These are phyloP conservation scores for Dasysyrphus albostriatus DNA, from an alignment of 2,888 invertebrate species.

Conservation along the genomic window DNA sequence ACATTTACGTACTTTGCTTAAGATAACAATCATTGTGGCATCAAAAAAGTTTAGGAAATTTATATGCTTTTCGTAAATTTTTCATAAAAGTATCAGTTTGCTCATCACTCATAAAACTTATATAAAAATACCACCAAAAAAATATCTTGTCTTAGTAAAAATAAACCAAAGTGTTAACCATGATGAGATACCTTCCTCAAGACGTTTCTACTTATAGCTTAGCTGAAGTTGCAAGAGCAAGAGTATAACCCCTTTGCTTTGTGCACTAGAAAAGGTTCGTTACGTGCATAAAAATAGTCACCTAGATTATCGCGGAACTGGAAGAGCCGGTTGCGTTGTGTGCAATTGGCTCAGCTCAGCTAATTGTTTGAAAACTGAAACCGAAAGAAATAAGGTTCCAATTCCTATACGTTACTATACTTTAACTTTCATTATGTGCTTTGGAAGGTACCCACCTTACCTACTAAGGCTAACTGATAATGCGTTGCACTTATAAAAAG, in stretches of 20 bases:
- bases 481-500: conserved; percentile 20
- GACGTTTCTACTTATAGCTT: not conserved
- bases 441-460: too few relatives aligned
- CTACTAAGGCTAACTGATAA: not conserved
- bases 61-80: too few relatives aligned
- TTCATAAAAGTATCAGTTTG: too few relatives aligned
- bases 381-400: conserved; percentile 34
- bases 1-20: too few relatives aligned
- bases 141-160: not conserved
- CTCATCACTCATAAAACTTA: too few relatives aligned
- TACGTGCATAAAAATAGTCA: conserved; percentile 78
- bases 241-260: not conserved
- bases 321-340: conserved; percentile 82
- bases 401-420: not conserved
- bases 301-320: conserved; percentile 83
- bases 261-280: conserved; percentile 19
- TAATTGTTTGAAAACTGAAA: conserved; percentile 26
- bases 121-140: too few relatives aligned
- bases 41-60: too few relatives aligned
- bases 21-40: too few relatives aligned
- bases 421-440: not conserved
- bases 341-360: conserved; percentile 21
- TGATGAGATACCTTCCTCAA: not conserved
- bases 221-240: conserved; percentile 19
- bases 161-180: not conserved